Base-by-base conservation (phyloP, 1,140 invertebrate genomes). In the Pseudomyrmex concolor region DNA sequence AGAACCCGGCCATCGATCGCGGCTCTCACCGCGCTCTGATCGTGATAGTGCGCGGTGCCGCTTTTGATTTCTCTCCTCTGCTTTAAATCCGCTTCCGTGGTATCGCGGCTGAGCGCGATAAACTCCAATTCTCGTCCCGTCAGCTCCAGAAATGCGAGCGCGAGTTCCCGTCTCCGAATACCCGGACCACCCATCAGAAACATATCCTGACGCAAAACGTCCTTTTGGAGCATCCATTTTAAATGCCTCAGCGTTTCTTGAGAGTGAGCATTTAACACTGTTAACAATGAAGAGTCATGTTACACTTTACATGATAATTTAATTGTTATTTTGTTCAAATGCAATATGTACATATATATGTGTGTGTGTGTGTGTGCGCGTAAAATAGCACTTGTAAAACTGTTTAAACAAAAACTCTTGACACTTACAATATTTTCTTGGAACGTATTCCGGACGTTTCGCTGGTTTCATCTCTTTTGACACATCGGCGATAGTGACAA, bases 41-140 rank as follows among this genome's bases (percentile, higher is more conserved):
- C 98, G 92, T 98, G 96, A 95, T 99, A 99, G 91, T 96, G 96
- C 0, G 98, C 98, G 51, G 97, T 98, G 45, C 97, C 97, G 74
- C 95, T 95, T 84, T 96, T 94, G 84, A 99, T 99, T 94, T 99
- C 99, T 90, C 98, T 95, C 71, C 99, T 95, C 93, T 99, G 99
- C 92, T 99, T 99, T 12, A 99, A 95, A 94, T 99, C 99, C 22
- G 97, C 97, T 94, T 99, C 99, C 0, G 99, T 99, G 3, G 98
- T 99, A 92, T 99, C 99, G 85, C 98, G 94, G 45, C 98, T 99
- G 43, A 99, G 94, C 2, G 98, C 96, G 25, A 99, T 96, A 94
- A 99, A 99, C 92, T 99, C 99, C 50, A 98, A 94, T 95, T 99
- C 98, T 71, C 97, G 95, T 76, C 97, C 96, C 0, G 97, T 98